Base-by-base conservation (phyloP, 2,888 invertebrate species). In the Coleophora deauratella region DNA sequence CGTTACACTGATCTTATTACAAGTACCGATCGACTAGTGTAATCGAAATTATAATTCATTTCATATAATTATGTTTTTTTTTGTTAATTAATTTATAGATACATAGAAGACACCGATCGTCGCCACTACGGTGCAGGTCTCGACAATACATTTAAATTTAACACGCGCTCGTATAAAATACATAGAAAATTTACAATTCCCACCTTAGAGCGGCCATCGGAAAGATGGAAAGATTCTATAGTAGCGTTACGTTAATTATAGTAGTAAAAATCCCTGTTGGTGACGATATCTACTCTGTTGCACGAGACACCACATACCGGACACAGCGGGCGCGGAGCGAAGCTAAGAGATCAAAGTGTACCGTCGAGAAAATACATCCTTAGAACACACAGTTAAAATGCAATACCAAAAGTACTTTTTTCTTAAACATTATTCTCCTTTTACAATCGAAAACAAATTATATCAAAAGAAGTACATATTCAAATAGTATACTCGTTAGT, bases 171-270 rank as follows among this genome's bases (percentile, higher is more conserved):
- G 81, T 82, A 84, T 72, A 82, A 84, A 84, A 84, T 76, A 82
- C 79, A 72, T 82, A 81, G 81, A 84, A 82, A 84, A 84, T 81
- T 74, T 81, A 84, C 82, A 82, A 72, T 78, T 68, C 71, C 77
- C 75, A 70, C 70, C 69, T 71, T 62, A 66, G 67, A 69, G 66
- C 62, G 63, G 68, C 65, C 61, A 70, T 60, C 55, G 63, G 62
- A 61, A 57, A 62, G 66, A 63, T 61, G 66, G 62, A 55, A 46
- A 45, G 21, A 53, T 47, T 53, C 51, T 53, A 55, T 46, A 21
- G 21, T 21, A 52, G 58, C 55, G 52, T 50, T 48, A 34, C 4
- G 11, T 11, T 30, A 12, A 13, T 21, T 41, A 35, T 42, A 33
- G 51, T 45, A 52, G 49, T 44, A 50, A 47, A 50, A 51, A 46